Evolutionary conservation across 2,888 invertebrate species (phyloP), one percentile per base, ranked within the genome.

Genomic region (Calliscelio sp.): DNA sequence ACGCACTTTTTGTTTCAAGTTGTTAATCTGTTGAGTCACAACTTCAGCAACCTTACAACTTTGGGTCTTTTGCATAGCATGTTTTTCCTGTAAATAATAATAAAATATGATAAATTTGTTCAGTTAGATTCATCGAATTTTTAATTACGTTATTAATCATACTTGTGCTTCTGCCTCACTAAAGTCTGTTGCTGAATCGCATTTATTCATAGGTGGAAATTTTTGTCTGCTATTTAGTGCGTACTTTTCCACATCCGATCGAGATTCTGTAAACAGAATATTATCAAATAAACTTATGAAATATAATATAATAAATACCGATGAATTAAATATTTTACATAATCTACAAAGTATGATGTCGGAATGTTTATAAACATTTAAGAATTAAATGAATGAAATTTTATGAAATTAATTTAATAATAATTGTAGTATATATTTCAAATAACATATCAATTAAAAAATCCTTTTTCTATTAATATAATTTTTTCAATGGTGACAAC

Each of bases 171-270:
- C 41, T 41, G 41, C 14, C 14, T 6, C 7, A 41, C 41, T 59
- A 1, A 38, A 20, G 1, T 59, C 38, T 5, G 59, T 24, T 5
- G 59, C 59, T 16, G 59, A 59, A 35, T 59, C 38, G 38, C 59
- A 59, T 20, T 59, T 59, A 20, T 38, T 38, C 3, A 38, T 59
- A 1, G 59, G 59, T 38, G 59, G 59, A 22, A 59, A 59, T 14
- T 22, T 35, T 32, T 16, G 32, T 32, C 32, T 32, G 10, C 10
- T 32, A 32, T 32, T 41, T n/a, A 11, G 10, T 41, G 14, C 10
- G 14, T 41, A 41, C 41, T 41, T n/a, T 41, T 41, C 41, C 10
- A 41, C 41, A 41, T 41, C 10, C 6, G 41, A 41, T n/a, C 10
- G 41, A 41, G 41, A 41, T 14, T 41, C 41, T 41, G 14, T 4